These are phyloP conservation scores for Heterotis niloticus DNA, from an alignment of 2,113 vertebrate species.

Conservation along the genomic window DNA sequence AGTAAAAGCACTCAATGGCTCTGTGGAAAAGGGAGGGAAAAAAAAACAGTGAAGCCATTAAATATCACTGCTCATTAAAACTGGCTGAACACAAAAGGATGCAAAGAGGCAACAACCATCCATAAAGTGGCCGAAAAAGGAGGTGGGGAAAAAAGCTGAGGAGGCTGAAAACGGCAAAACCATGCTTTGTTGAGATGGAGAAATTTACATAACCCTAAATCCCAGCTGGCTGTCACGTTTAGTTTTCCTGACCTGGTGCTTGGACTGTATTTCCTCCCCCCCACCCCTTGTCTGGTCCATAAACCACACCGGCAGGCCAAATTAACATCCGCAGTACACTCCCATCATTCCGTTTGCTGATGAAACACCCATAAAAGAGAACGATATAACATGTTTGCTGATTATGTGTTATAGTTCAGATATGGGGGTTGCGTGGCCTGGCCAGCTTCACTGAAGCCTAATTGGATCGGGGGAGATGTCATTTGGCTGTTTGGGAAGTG, in stretches of 20 bases:
- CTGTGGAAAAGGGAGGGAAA: too few species aligned
- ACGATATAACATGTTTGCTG: constrained; percentile 25
- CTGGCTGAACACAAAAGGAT: neutral
- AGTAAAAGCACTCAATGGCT: too few species aligned
- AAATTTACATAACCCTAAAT: constrained; percentile 65
- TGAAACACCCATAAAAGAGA: constrained; percentile 32
- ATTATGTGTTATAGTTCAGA: constrained; percentile 32
- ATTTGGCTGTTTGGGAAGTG: constrained; percentile 67
- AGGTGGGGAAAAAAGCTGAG: constrained; percentile 16
- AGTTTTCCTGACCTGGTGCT: constrained; percentile 58
- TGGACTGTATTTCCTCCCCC: constrained; percentile 36
- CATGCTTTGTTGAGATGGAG: constrained; percentile 51
- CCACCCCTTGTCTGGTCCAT: constrained; percentile 53
- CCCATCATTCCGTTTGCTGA: constrained; percentile 37
- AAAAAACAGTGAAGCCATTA: neutral
- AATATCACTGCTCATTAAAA: neutral
- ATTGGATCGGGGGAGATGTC: constrained; percentile 70
- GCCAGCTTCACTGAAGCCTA: constrained; percentile 45
- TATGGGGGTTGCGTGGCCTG: constrained; percentile 38
- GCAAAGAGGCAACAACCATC: neutral
- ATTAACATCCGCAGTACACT: constrained; percentile 50
- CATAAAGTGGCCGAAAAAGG: neutral
- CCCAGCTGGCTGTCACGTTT: constrained; percentile 53
- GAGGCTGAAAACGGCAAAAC: constrained; percentile 25
- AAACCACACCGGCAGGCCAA: constrained; percentile 50